Evolutionary conservation across 2,888 invertebrate species (phyloP).

Genomic region (Heliconius ethilla): DNA sequence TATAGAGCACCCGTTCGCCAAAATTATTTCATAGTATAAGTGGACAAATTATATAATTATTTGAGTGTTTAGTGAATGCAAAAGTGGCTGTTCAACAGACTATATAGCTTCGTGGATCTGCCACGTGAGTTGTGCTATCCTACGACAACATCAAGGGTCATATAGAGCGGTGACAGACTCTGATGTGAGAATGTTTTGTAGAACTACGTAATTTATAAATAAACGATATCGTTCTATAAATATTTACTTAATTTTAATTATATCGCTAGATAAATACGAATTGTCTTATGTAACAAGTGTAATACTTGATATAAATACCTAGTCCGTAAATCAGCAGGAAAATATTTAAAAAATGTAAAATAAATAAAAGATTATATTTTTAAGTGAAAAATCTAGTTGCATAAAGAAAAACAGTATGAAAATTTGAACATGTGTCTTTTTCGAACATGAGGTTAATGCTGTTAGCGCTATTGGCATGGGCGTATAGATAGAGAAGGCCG

Average conservation of each 20-base stretch:
- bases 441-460: too few species aligned
- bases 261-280: slow-evolving; percentile 9
- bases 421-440: too few species aligned
- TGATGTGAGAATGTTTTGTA: slow-evolving; percentile 21
- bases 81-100: slow-evolving; percentile 21
- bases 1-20: slow-evolving; percentile 90
- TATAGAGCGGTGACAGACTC: slow-evolving; percentile 19
- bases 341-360: background rate
- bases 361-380: background rate
- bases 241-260: slow-evolving; percentile 31
- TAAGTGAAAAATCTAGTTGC: background rate
- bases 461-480: too few species aligned
- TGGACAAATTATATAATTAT: slow-evolving; percentile 29
- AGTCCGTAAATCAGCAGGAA: background rate
- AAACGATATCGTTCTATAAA: slow-evolving; percentile 27
- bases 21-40: slow-evolving; percentile 69
- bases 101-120: background rate
- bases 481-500: too few species aligned
- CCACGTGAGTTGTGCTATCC: slow-evolving; percentile 10
- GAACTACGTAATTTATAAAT: slow-evolving; percentile 27
- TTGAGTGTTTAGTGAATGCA: slow-evolving; percentile 27
- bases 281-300: slow-evolving; percentile 9
- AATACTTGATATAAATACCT: background rate
- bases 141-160: slow-evolving; percentile 18
- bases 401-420: background rate